Evolutionary conservation across 2,888 invertebrate genomes (phyloP), one percentile per base, ranked within the genome.

Genomic region (Stenolophus ochropezus): DNA sequence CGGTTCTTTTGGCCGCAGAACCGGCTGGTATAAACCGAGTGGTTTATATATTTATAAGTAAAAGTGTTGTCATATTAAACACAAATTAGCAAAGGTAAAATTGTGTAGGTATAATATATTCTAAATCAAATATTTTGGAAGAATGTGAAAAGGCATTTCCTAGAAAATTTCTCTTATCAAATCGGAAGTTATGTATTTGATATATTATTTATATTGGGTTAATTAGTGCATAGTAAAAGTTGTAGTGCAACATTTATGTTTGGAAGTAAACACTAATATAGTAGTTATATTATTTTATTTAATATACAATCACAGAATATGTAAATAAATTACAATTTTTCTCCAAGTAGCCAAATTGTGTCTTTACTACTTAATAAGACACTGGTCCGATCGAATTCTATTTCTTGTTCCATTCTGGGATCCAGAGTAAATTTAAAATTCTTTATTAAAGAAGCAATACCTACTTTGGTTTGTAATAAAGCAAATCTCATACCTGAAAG

Each of bases 401-500:
- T n/a, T 33, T 27, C 33, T 33, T 5, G 4, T 11, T 33, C 8
- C 20, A 18, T 69, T 16, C 20, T 69, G 3, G 27, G 18, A 69
- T 33, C 14, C 1, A 69, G 11, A 33, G 69, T 69, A 33, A 69
- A 16, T 69, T 33, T 69, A 27, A 2, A 16, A 3, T 69, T 69
- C 16, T 8, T 27, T 6, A 69, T 69, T 14, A 69, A 14, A 3
- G 14, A 16, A 1, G 33, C 18, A 1, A 69, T 33, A 16, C 33
- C 69, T 16, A 25, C 33, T 69, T 69, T 69, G 1, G 11, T 14
- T 69, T 69, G 69, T 11, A 69, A 14, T 33, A 69, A 16, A 33
- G 33, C 69, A 69, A 69, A 69, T 33, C 69, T 27, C 14, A 6
- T 27, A 11, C 69, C 69, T 69, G 23, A 6, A 61, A 61, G 61